Evolutionary conservation across 2,113 vertebrate species (phyloP).

Genomic region (Atlantisia rogersi): DNA sequence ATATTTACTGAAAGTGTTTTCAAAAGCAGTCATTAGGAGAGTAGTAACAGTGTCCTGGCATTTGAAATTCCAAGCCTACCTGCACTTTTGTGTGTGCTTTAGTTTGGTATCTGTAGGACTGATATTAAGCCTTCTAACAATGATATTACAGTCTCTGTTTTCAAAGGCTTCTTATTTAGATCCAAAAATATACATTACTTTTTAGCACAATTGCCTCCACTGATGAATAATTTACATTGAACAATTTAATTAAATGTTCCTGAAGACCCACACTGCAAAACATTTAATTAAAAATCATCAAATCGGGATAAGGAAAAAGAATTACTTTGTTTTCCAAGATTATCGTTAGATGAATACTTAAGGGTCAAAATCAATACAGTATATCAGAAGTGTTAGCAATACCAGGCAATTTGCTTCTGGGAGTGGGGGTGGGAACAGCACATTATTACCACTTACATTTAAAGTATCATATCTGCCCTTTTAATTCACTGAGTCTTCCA

Average conservation of each 20-base stretch:
- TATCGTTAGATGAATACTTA: neutral
- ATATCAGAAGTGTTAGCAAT: neutral
- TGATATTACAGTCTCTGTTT: neutral
- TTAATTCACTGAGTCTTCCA: neutral
- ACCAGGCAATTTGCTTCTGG: neutral
- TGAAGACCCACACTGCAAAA: neutral
- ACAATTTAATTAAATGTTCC: neutral
- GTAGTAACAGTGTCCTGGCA: neutral
- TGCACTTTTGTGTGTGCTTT: neutral
- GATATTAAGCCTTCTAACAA: neutral
- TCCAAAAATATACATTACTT: neutral
- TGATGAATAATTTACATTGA: neutral
- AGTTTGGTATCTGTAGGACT: neutral
- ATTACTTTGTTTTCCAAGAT: neutral
- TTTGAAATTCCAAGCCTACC: neutral
- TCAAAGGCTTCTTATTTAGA: neutral
- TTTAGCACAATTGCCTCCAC: neutral
- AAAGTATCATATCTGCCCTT: neutral
- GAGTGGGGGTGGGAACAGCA: neutral
- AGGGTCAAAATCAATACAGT: neutral
- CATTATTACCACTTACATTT: neutral
- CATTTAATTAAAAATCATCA: neutral
- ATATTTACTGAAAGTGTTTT: neutral
- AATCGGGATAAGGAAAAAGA: neutral
- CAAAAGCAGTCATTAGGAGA: neutral